A percentile compares a stretch with the other conserved stretches of the same genome.
Evolutionary conservation across 2,113 vertebrate species (phyloP).

Genomic region (Dasyurus viverrinus): DNA sequence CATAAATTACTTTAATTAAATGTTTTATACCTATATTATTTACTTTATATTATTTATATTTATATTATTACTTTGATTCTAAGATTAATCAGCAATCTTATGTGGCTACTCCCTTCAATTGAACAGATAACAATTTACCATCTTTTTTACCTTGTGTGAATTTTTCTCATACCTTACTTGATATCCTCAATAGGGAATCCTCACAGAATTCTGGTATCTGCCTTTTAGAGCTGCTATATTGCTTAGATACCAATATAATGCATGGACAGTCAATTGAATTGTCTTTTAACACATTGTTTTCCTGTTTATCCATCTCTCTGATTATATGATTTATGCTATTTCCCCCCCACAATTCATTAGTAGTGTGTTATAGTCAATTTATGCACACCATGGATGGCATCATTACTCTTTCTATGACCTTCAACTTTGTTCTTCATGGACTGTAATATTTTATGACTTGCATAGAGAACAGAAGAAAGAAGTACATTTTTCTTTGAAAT

Average conservation of each 20-base stretch:
- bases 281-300: neutral
- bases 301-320: neutral
- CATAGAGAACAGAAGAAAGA: neutral
- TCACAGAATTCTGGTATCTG: neutral
- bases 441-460: neutral
- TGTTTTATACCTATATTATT: neutral
- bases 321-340: neutral
- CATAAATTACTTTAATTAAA: neutral
- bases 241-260: neutral
- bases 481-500: neutral
- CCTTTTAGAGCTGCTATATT: neutral
- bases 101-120: neutral
- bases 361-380: neutral
- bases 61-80: neutral
- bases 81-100: neutral
- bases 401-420: neutral
- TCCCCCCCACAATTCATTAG: neutral
- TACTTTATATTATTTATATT: no score
- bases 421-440: neutral
- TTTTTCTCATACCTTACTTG: neutral
- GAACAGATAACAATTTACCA: neutral
- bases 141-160: neutral
- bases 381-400: neutral
- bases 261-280: neutral
- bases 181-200: neutral